Conservation (phyloP, 1,140 invertebrate species). For the Drosophila simulans region DNA sequence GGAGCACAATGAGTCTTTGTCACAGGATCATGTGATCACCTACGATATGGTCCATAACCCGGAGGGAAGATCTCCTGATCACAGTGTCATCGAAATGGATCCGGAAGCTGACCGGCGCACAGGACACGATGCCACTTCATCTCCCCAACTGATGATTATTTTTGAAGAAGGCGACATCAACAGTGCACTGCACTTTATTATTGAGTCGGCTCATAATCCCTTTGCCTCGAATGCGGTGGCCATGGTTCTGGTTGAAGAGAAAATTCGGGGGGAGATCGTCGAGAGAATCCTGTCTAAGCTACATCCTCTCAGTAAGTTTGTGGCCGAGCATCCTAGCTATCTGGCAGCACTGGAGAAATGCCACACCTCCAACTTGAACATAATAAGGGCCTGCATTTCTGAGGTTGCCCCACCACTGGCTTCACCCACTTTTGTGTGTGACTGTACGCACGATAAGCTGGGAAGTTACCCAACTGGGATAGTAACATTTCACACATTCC, state of each 20-base stretch:
- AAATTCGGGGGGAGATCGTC: conserved; percentile 38
- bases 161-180: conserved; percentile 60
- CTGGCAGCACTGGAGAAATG: neutral
- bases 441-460: conserved; percentile 42
- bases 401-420: neutral
- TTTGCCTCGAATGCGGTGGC: conserved; percentile 35
- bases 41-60: conserved; percentile 18
- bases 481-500: conserved; percentile 56
- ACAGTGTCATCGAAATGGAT: neutral
- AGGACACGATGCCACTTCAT: neutral
- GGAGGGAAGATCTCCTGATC: neutral
- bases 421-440: conserved; percentile 46
- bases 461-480: conserved; percentile 38
- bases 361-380: conserved; percentile 20
- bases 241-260: conserved; percentile 59
- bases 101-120: neutral
- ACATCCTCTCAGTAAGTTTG: conserved; percentile 4
- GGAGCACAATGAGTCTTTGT: neutral
- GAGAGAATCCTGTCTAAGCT: conserved; percentile 29
- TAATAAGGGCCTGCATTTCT: conserved; percentile 11
- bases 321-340: conserved; percentile 17
- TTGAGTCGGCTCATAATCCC: conserved; percentile 50
- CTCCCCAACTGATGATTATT: conserved; percentile 63
- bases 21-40: neutral
- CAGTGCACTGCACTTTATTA: conserved; percentile 54